Evolutionary conservation across 2,113 vertebrate genomes (phyloP).

Genomic region (Lontra canadensis): DNA sequence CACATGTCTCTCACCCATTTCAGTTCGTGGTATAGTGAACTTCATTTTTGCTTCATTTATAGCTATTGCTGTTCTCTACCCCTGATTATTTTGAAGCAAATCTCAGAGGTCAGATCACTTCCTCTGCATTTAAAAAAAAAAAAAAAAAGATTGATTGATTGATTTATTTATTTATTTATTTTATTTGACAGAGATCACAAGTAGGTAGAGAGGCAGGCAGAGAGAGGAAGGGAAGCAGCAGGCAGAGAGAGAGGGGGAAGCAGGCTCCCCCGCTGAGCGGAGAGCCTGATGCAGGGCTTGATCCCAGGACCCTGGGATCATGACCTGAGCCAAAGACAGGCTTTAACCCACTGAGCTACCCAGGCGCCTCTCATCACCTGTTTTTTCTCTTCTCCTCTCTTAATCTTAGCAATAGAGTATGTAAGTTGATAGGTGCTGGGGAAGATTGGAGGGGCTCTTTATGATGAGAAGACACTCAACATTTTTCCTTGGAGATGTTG

Average conservation of each 20-base stretch:
- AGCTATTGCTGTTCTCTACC: neutral
- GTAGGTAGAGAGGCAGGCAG: too few relatives aligned
- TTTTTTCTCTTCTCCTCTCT: neutral
- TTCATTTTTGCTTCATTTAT: slow-evolving; percentile 22
- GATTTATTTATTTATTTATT: too few relatives aligned
- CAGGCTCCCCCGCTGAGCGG: too few relatives aligned
- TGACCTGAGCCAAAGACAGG: too few relatives aligned
- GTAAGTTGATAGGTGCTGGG: neutral
- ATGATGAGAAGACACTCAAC: neutral
- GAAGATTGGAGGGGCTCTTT: neutral
- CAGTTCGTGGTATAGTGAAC: neutral
- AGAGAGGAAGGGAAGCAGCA: too few relatives aligned
- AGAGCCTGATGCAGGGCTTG: too few relatives aligned
- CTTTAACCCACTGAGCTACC: too few relatives aligned
- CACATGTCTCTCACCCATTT: neutral
- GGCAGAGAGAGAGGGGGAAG: too few relatives aligned
- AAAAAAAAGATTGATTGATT: too few relatives aligned
- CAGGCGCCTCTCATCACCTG: neutral
- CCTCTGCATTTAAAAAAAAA: neutral
- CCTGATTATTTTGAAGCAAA: neutral
- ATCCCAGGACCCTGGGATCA: too few relatives aligned
- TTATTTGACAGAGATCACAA: too few relatives aligned
- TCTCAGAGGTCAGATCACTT: neutral
- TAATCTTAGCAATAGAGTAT: neutral
- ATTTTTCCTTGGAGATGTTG: neutral